Base-by-base conservation (phyloP, 2,797 vertebrate species). In the Typhlichthys subterraneus region DNA sequence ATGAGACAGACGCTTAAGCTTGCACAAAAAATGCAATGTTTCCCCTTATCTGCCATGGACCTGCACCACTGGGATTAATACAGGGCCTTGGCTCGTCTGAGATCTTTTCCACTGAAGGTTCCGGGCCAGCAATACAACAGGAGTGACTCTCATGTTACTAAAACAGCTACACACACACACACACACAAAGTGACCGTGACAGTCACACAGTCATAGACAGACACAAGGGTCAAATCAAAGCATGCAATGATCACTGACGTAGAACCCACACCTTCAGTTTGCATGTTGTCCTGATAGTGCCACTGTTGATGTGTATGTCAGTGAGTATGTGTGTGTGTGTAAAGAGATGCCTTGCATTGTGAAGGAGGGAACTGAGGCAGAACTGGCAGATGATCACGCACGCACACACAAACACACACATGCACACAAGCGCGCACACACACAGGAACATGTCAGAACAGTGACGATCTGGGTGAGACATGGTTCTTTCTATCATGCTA, bases 221-320 rank as follows among this genome's bases (percentile, higher is more conserved):
- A 69, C 64, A 66, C 76, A 70, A 73, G 72, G 76, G 67, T 74
- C 68, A 29, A 67, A 72, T 76, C 84, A 83, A 80, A 85, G 83
- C 78, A 81, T 58, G 73, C 70, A 61, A 82, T 84, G 77, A 86
- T 88, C 76, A 84, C 83, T 77, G 80, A 83, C 76, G 79, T 78
- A 70, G 49, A 65, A 81, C 76, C 69, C 81, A 61, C 80, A 77
- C 69, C 68, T 71, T 70, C 63, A 67, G 72, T 71, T 75, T 81
- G 79, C 78, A 79, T 67, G 76, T 66, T 66, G 78, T 72, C 79
- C 64, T 84, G 75, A 85, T 83, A 53, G 83, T 78, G 80, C 79
- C 75, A 69, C 71, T 73, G 66, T 57, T 51, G 52, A 50, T 59
- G 57, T 57, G 60, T 65, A 65, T 65, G 56, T 78, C 62, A 63